These are phyloP conservation scores for Hydrolagus colliei DNA, from an alignment of 2,797 vertebrate genomes.

Conservation along the genomic window DNA sequence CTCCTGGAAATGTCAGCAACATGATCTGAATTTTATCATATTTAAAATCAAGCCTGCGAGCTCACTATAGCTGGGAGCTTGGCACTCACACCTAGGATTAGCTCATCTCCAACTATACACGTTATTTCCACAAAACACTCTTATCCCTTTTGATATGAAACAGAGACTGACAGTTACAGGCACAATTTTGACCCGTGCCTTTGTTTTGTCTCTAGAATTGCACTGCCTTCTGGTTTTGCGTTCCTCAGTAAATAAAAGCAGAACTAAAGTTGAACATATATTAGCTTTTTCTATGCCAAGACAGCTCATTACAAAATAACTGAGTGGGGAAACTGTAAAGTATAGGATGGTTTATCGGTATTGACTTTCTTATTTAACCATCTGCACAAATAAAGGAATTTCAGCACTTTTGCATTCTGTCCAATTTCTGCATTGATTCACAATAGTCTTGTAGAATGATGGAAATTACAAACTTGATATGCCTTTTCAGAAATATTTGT, in stretches of 20 bases:
- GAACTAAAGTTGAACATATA: conserved; percentile 28
- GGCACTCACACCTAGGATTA: conserved; percentile 63
- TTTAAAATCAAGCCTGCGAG: conserved; percentile 52
- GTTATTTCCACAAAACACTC: conserved; percentile 73
- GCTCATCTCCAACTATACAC: conserved; percentile 64
- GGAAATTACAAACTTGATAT: background rate
- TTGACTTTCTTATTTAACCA: background rate
- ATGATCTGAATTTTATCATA: conserved; percentile 73
- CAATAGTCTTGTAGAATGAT: background rate
- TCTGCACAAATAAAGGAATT: conserved; percentile 5
- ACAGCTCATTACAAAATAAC: conserved; percentile 9
- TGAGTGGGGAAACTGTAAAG: conserved; percentile 10
- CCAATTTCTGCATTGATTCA: conserved; percentile 19
- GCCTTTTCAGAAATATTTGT: background rate
- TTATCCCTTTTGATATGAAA: conserved; percentile 56
- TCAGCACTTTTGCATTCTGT: background rate
- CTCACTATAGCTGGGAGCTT: conserved; percentile 58
- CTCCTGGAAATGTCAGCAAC: conserved; percentile 68
- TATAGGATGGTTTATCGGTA: conserved; percentile 10
- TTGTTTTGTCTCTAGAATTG: conserved; percentile 26
- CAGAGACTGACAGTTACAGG: conserved; percentile 55
- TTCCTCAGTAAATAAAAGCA: conserved; percentile 30
- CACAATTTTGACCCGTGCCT: conserved; percentile 30
- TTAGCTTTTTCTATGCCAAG: conserved; percentile 15
- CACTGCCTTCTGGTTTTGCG: conserved; percentile 25